phyloP scores from a whole-genome alignment of 2,888 invertebrate species.

The Drosophila pseudotalamancana region DNA sequence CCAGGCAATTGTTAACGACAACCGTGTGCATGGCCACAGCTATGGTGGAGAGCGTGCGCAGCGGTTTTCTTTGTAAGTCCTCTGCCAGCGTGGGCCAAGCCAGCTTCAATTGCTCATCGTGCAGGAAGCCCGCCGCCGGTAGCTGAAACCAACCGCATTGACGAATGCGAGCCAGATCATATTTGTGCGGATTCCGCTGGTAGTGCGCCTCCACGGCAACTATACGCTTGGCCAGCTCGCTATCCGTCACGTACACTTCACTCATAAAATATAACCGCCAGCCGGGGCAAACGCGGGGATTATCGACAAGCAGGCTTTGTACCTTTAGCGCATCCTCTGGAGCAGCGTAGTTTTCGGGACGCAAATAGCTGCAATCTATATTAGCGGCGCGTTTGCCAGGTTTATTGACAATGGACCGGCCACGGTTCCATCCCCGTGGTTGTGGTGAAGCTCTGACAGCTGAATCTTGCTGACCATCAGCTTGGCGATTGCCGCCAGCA shows the following conservation, averaged over 20 bases:
- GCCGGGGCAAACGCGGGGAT: slow-evolving; percentile 86
- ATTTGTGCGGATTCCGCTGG: slow-evolving; percentile 57
- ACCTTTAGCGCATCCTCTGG: slow-evolving; percentile 66
- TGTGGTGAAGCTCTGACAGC: neutral
- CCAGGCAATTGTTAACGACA: slow-evolving; percentile 49
- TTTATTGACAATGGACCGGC: neutral
- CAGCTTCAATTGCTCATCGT: slow-evolving; percentile 86
- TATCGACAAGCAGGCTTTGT: slow-evolving; percentile 65
- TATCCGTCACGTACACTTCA: slow-evolving; percentile 86
- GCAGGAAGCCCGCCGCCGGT: slow-evolving; percentile 86
- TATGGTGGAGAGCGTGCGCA: slow-evolving; percentile 88
- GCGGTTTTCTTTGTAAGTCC: slow-evolving; percentile 89
- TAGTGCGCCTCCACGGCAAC: slow-evolving; percentile 86
- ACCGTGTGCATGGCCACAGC: slow-evolving; percentile 88
- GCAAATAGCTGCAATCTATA: slow-evolving; percentile 68
- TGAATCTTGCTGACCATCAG: neutral
- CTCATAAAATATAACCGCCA: slow-evolving; percentile 92
- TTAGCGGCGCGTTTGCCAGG: slow-evolving; percentile 19
- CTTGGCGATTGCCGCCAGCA: slow-evolving; percentile 51
- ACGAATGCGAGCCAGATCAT: slow-evolving; percentile 62
- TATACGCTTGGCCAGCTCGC: slow-evolving; percentile 85
- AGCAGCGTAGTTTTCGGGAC: slow-evolving; percentile 70
- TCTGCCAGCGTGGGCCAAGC: slow-evolving; percentile 88
- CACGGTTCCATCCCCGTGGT: slow-evolving; percentile 57
- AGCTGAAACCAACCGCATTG: slow-evolving; percentile 81